Percentiles rank a stretch among this genome's conserved stretches.
These are phyloP conservation scores for human (Homo sapiens) DNA, from an alignment of 2,113 vertebrate species.

Conservation along the genomic window DNA sequence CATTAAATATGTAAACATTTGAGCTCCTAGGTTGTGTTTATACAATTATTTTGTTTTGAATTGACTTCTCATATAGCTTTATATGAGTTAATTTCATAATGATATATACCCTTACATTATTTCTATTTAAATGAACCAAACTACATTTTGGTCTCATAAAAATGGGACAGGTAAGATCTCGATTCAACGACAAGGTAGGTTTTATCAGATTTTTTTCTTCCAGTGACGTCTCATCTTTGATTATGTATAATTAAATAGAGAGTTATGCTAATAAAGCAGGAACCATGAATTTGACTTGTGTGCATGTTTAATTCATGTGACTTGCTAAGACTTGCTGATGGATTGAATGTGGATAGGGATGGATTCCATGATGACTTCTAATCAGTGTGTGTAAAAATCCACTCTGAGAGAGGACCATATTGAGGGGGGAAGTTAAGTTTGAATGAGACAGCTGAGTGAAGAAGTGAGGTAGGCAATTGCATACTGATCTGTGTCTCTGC, in stretches of 20 bases:
- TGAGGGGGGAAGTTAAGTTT: background rate
- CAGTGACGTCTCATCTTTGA: background rate
- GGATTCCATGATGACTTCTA: background rate
- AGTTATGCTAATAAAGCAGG: background rate
- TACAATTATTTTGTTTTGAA: background rate
- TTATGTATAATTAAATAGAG: background rate
- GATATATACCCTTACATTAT: background rate
- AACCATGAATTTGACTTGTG: background rate
- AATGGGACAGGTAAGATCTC: background rate
- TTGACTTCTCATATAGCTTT: background rate
- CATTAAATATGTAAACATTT: background rate
- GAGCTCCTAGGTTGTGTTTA: background rate
- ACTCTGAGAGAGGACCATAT: background rate
- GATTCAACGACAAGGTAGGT: background rate
- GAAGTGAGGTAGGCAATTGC: background rate
- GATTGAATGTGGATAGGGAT: background rate
- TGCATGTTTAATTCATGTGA: background rate
- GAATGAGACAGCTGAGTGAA: background rate
- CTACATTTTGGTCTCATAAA: background rate
- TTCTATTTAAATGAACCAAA: background rate
- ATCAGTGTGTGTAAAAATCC: background rate
- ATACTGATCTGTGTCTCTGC: background rate
- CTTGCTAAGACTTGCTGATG: background rate
- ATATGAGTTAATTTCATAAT: background rate
- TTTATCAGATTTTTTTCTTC: background rate